Evolutionary conservation across 2,888 invertebrate genomes (phyloP), one percentile per base, ranked within the genome.

Genomic region (Silvanus unidentatus): DNA sequence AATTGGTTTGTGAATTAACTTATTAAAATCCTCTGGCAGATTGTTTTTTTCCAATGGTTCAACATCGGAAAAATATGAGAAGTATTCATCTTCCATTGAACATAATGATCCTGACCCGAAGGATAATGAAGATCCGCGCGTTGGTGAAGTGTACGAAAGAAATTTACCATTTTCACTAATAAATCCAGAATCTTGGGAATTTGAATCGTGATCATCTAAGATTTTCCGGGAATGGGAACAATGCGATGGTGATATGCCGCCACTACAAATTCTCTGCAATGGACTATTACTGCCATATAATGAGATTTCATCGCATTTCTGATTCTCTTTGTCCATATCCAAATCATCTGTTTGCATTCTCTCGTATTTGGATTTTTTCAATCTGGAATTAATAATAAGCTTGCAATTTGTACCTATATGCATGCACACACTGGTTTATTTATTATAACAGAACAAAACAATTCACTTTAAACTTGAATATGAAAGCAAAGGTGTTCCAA

Each of bases 1-100:
- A 47, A 51, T 80, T 14, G 77, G 72, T 0, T 78, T 79, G 40
- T 74, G 76, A 28, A 84, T 74, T 16, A 84, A 67, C 45, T 76
- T 77, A 46, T 75, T 76, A 38, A 84, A 73, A 47, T 79, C 78
- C 42, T 73, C 73, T 8, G 82, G 82, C 15, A 81, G 63, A 34
- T 69, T 65, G 42, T 77, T 75, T 12, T 57, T 57, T 32, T 74
- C 73, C 30, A 78, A 61, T 27, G 75, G 62, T 42, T 81, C 82
- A 60, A 79, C 71, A 57, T 81, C 80, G 41, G 79, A 75, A 44
- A 82, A 71, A 39, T 83, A 81, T 63, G 82, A 82, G 62, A 79
- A 72, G 59, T 80, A 82, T 39, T 80, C 82, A 54, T 83, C 83
- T 63, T 82, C 81, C 62, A 76, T 75, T 13, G 79, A 79, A 46